A percentile compares a stretch with the other conserved stretches of the same genome.
Conservation (phyloP, 64 coral and sea anemone genomes). For the Cladopsammia gracilis region DNA sequence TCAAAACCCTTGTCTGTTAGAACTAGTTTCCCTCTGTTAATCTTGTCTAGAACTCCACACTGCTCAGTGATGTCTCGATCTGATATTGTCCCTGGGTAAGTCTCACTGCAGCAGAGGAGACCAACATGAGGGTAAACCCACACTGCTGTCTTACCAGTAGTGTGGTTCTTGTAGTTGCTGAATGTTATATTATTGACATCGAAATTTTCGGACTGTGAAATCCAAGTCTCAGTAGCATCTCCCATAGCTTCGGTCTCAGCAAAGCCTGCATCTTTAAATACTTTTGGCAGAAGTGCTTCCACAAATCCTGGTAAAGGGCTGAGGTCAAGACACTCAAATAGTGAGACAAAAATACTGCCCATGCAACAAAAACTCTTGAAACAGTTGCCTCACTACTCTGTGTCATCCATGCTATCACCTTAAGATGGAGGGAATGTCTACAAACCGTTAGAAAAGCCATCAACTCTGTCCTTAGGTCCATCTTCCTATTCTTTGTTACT, state of each 20-base stretch:
- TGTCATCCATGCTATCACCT: no score
- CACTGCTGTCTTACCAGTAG: conserved; percentile 43
- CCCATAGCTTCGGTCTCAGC: conserved; percentile 23
- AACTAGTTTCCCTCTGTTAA: conserved; percentile 34
- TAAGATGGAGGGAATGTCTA: no score
- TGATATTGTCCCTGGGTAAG: conserved; percentile 52
- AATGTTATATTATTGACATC: conserved; percentile 66
- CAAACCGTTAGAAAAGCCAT: no score
- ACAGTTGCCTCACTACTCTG: conserved; percentile 23
- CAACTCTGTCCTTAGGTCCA: no score
- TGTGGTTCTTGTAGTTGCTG: conserved; percentile 60
- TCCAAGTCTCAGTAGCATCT: conserved; percentile 66
- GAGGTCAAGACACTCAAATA: conserved; percentile 53
- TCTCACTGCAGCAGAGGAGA: conserved; percentile 49
- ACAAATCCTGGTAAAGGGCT: conserved; percentile 52
- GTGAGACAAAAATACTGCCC: conserved; percentile 34
- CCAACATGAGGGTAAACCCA: conserved; percentile 50
- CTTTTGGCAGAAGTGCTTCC: conserved; percentile 33
- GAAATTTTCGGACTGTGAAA: conserved; percentile 60
- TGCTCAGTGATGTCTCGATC: conserved; percentile 63
- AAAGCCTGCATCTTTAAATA: conserved; percentile 54
- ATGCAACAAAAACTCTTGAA: conserved; percentile 39
- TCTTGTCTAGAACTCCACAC: conserved; percentile 38
- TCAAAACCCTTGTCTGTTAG: conserved; percentile 66
- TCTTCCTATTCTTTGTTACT: no score